Conservation (phyloP, 1,140 invertebrate genomes). For the Pollicipes pollicipes region DNA sequence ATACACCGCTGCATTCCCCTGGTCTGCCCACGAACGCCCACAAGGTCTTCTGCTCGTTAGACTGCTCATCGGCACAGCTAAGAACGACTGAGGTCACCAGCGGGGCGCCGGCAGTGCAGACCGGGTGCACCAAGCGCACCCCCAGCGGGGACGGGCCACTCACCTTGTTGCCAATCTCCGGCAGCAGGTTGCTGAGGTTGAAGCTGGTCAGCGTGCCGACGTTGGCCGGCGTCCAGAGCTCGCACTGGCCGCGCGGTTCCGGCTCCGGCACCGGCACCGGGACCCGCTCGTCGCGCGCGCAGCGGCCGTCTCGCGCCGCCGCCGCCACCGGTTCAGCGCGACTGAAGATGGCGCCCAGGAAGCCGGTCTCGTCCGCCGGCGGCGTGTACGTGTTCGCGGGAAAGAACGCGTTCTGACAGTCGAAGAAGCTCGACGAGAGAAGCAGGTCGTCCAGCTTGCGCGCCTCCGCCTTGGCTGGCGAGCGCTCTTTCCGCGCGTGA, state of each 20-base stretch:
- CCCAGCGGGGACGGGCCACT: background rate
- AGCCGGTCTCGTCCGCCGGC: background rate
- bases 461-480: background rate
- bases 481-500: background rate
- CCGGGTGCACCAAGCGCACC: too few species aligned
- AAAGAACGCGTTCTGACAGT: background rate
- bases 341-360: background rate
- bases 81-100: too few species aligned
- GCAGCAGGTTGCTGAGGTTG: slow-evolving; percentile 1
- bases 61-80: too few species aligned
- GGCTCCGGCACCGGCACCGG: background rate
- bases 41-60: too few species aligned
- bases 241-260: background rate
- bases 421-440: background rate
- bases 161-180: background rate
- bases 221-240: background rate
- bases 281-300: background rate
- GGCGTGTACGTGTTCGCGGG: background rate
- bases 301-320: background rate
- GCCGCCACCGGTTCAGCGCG: background rate
- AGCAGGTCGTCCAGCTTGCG: background rate
- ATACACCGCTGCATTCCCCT: too few species aligned
- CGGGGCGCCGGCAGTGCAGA: too few species aligned
- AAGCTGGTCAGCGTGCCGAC: background rate
- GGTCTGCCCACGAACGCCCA: too few species aligned